These are phyloP conservation scores for Pyrgilauda ruficollis DNA, from an alignment of 2,113 vertebrate genomes.

Conservation along the genomic window DNA sequence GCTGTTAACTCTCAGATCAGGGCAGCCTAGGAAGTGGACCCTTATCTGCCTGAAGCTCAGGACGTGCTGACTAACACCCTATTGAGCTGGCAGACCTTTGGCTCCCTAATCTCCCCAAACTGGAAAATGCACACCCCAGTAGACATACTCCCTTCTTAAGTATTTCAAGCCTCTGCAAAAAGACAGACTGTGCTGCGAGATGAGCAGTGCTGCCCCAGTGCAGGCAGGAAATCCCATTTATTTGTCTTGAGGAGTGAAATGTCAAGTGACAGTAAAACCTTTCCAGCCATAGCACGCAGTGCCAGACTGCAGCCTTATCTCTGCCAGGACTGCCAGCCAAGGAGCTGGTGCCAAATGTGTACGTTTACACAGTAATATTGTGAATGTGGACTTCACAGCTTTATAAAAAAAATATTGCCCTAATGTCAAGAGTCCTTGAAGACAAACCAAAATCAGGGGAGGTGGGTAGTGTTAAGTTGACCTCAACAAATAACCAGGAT, in stretches of 20 bases:
- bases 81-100: conserved; percentile 45
- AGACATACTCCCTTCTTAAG: neutral
- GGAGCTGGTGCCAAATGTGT: neutral
- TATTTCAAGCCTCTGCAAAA: neutral
- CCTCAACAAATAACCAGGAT: neutral
- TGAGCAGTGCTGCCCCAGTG: neutral
- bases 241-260: neutral
- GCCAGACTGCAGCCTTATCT: conserved; percentile 6
- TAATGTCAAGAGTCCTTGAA: neutral
- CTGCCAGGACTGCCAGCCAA: neutral
- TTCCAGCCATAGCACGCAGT: fast-evolving
- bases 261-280: neutral
- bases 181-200: neutral
- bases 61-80: conserved; percentile 60
- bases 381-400: neutral
- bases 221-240: neutral
- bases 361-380: neutral
- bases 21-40: conserved; percentile 51
- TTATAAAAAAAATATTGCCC: neutral
- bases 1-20: conserved; percentile 57
- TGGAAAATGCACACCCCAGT: conserved; percentile 3
- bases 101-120: conserved; percentile 28
- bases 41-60: conserved; percentile 61
- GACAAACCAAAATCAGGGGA: neutral
- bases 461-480: neutral